phyloP scores from a whole-genome alignment of 92 coral and sea anemone species.

The Porites rus region DNA sequence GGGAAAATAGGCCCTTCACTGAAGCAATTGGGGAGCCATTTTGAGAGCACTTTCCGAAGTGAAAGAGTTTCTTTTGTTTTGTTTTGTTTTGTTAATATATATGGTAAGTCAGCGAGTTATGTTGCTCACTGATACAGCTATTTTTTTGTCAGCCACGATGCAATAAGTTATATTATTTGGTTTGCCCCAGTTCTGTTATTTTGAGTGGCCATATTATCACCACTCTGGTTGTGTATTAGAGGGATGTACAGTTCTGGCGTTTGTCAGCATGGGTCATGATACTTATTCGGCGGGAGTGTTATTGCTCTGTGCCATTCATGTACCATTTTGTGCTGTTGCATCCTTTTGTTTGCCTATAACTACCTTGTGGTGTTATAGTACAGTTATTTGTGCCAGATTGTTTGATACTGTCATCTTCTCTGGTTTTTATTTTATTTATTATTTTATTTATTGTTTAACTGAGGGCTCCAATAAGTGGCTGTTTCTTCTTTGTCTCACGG shows the following conservation, averaged over 20 bases:
- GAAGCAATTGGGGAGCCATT: neutral
- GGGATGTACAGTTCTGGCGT: neutral
- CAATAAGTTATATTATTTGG: constrained; percentile 1
- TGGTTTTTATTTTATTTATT: neutral
- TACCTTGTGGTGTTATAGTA: too few species aligned
- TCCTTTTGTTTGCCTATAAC: neutral
- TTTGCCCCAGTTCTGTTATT: neutral
- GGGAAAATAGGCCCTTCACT: neutral
- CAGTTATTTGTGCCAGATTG: neutral
- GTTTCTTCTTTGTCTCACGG: too few species aligned
- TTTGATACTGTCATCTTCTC: neutral
- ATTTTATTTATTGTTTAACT: too few species aligned
- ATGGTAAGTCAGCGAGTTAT: too few species aligned
- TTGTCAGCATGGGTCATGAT: constrained; percentile 8
- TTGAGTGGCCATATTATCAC: neutral
- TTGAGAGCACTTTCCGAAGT: too few species aligned
- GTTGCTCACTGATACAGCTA: neutral
- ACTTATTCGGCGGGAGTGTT: constrained; percentile 8
- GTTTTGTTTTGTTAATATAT: neutral
- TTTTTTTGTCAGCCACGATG: constrained; percentile 1
- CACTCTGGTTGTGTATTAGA: neutral
- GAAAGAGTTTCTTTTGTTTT: too few species aligned
- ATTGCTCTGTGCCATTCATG: constrained; percentile 1
- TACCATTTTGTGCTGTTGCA: neutral
- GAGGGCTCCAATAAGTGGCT: too few species aligned